Percentiles rank a stretch among this genome's conserved stretches.
Conservation (phyloP, 2,113 vertebrate genomes). For the Glaucomys volans region DNA sequence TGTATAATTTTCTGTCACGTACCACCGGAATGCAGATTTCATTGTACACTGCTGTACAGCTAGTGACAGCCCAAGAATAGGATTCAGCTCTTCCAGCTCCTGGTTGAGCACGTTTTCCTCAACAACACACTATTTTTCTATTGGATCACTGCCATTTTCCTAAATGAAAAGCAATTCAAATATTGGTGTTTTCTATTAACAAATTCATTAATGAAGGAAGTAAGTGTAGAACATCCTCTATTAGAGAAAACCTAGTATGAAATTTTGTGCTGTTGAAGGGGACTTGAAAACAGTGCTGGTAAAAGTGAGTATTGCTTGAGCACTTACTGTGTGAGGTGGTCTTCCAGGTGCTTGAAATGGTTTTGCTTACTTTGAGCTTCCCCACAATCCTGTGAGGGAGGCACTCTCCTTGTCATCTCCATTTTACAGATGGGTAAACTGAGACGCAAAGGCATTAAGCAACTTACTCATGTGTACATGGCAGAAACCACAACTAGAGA, state of each 20-base stretch:
- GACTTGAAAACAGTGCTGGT: neutral
- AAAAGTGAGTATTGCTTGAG: neutral
- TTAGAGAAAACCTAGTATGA: neutral
- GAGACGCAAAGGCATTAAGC: neutral
- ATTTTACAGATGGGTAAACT: neutral
- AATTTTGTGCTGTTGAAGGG: neutral
- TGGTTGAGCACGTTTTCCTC: neutral
- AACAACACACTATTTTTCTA: too few species aligned
- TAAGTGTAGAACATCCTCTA: too few species aligned
- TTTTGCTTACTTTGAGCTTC: neutral
- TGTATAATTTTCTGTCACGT: neutral
- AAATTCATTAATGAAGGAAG: too few species aligned
- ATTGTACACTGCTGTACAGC: rapidly evolving
- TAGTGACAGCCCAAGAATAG: neutral
- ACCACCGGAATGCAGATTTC: neutral
- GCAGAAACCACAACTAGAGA: neutral
- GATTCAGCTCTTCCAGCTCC: neutral
- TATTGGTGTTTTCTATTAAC: too few species aligned
- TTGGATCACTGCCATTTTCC: neutral
- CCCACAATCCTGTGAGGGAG: neutral
- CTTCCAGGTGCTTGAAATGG: neutral
- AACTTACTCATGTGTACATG: neutral
- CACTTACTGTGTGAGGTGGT: neutral
- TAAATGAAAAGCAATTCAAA: too few species aligned
- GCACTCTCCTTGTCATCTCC: neutral